Evolutionary conservation across 1,140 invertebrate genomes (phyloP).

Genomic region (Ips typographus): DNA sequence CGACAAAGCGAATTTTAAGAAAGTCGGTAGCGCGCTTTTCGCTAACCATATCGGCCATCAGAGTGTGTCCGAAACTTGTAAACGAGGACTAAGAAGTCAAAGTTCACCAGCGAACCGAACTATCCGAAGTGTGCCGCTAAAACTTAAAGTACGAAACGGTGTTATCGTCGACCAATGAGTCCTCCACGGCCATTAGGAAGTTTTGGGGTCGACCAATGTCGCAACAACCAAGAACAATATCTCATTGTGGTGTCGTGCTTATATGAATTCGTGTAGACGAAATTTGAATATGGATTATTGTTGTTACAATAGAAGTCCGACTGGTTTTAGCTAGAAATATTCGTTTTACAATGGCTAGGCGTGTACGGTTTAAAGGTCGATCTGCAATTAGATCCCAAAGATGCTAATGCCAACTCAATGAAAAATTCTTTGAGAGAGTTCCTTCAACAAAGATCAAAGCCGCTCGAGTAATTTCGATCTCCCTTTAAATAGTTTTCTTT

Average conservation of each 20-base stretch:
- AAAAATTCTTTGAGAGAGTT: slow-evolving; percentile 1
- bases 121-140: neutral
- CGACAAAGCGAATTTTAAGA: too few relatives aligned
- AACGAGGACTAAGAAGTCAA: slow-evolving; percentile 5
- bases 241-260: slow-evolving; percentile 11
- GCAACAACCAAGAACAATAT: slow-evolving; percentile 18
- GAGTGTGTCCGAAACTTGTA: neutral
- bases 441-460: slow-evolving; percentile 15
- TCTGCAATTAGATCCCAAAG: neutral
- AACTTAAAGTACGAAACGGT: slow-evolving; percentile 9
- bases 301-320: neutral
- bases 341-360: neutral
- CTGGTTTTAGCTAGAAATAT: neutral
- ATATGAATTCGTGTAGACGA: slow-evolving; percentile 8
- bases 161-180: slow-evolving; percentile 19
- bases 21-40: too few relatives aligned
- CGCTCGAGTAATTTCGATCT: neutral
- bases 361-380: slow-evolving; percentile 2
- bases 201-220: slow-evolving; percentile 22
- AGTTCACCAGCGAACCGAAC: slow-evolving; percentile 13
- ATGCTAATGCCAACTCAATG: neutral
- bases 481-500: slow-evolving; percentile 26
- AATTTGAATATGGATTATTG: slow-evolving; percentile 21
- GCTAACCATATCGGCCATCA: too few relatives aligned
- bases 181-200: slow-evolving; percentile 14